Base-by-base conservation (phyloP, 2,113 vertebrate species). In the Seriola quinqueradiata region DNA sequence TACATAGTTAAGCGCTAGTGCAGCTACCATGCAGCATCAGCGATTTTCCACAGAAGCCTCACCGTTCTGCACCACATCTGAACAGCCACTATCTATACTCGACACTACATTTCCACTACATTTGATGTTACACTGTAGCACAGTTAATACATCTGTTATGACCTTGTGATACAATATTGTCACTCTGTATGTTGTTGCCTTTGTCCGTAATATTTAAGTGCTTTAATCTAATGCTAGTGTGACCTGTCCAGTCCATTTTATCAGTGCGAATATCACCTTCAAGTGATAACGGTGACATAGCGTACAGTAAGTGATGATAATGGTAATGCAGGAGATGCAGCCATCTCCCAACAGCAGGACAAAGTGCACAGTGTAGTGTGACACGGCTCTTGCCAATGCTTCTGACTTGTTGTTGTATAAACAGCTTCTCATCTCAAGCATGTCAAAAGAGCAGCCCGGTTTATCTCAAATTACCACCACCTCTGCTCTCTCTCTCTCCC, bases 351-450 rank as follows among this genome's bases (percentile, higher is more conserved):
- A 52, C 75, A 81, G 88, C 84, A 68, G 92, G 92, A 91, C 91
- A 92, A 90, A 93, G 84, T 79, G 89, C 92, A 89, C 77, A 87
- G 81, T 88, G 86, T 90, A 89, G 81, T 85, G 88, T 92, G 86
- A 91, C 88, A 77, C 60, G 57, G 73, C 86, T 84, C 81, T 83
- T 85, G 87, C 75, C 77, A 50, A 12, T 77, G 80, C 90, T 92
- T 91, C 65, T 92, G 80, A 89, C 70, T 42, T 42, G 40, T 42
- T 85, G 84, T 88, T 82, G 74, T 87, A 73, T 83, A 81, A 84
- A 86, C 55, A 79, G 83, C 84, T 87, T 92, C 74, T 87, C 81
- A 90, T 92, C 82, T 91, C 76, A 69, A 84, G 84, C 80, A 85
- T 93, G 83, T 92, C 65, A 88, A 83, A 87, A 79, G 74, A 79